Conservation (phyloP, 1,140 invertebrate genomes). For the Listronotus bonariensis region DNA sequence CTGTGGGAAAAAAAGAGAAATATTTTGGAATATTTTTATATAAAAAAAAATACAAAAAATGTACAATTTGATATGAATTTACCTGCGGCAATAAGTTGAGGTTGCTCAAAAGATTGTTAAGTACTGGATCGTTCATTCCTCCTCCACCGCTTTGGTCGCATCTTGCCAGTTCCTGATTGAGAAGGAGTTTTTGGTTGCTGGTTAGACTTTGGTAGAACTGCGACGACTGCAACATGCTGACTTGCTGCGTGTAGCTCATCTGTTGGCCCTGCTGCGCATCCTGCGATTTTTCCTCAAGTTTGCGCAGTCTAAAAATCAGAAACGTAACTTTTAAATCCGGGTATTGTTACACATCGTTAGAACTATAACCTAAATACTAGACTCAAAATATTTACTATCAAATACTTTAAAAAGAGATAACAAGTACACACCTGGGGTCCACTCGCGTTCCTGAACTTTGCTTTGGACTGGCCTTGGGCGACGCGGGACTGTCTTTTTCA, state of each 20-base stretch:
- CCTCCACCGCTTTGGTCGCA: conserved; percentile 42
- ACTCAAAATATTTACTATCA: no score
- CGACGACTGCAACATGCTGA: conserved; percentile 65
- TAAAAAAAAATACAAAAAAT: neutral
- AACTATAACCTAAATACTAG: no score
- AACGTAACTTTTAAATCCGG: no score
- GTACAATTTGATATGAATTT: neutral
- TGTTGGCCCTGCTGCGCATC: conserved; percentile 19
- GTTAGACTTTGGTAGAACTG: conserved; percentile 69
- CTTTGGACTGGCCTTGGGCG: conserved; percentile 56
- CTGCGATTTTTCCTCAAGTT: conserved; percentile 45
- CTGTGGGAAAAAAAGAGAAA: conserved; percentile 13
- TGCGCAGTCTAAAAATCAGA: conserved; percentile 24
- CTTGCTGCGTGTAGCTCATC: conserved; percentile 58
- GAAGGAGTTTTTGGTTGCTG: conserved; percentile 69
- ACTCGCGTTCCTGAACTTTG: conserved; percentile 22
- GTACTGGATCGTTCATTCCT: conserved; percentile 48
- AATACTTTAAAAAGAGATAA: no score
- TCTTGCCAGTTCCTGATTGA: conserved; percentile 62
- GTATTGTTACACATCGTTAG: no score
- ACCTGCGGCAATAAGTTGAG: conserved; percentile 51
- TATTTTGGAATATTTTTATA: neutral
- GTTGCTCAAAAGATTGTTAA: conserved; percentile 64
- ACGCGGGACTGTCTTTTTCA: conserved; percentile 60
- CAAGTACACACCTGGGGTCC: conserved; percentile 25